Percentiles rank a stretch among this genome's conserved stretches.
Evolutionary conservation across 2,888 invertebrate genomes (phyloP).

Genomic region (Enchytraeus crypticus): DNA sequence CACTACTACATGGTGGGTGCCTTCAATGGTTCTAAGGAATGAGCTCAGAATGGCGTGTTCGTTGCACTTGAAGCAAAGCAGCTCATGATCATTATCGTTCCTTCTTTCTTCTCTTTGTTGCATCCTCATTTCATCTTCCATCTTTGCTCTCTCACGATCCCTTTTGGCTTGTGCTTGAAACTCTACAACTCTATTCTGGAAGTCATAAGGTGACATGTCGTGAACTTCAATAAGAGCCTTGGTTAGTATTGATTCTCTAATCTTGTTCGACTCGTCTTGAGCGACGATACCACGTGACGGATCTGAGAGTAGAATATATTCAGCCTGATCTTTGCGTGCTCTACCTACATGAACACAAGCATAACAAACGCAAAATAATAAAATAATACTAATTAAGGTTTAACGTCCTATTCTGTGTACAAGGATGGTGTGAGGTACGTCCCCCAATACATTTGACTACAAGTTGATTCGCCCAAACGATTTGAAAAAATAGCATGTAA

Average conservation of each 20-base stretch:
- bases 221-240: conserved; percentile 26
- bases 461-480: too few relatives aligned
- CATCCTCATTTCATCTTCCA: background rate
- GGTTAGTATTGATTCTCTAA: conserved; percentile 39
- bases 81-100: conserved; percentile 29
- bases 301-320: conserved; percentile 30
- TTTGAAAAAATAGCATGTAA: too few relatives aligned
- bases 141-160: background rate
- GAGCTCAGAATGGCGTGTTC: conserved; percentile 31
- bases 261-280: conserved; percentile 35
- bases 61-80: conserved; percentile 36
- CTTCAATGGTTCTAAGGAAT: conserved; percentile 32
- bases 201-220: conserved; percentile 1
- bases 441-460: too few relatives aligned
- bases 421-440: too few relatives aligned
- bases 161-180: conserved; percentile 12
- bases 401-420: too few relatives aligned
- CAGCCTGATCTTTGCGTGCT: conserved; percentile 36
- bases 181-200: conserved; percentile 20
- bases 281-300: conserved; percentile 6
- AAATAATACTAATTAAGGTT: too few relatives aligned
- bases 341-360: too few relatives aligned
- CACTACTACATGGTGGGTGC: conserved; percentile 35
- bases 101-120: background rate
- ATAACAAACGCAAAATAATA: too few relatives aligned